Conservation (phyloP, 2,797 vertebrate species). For the Smutsia gigantea region DNA sequence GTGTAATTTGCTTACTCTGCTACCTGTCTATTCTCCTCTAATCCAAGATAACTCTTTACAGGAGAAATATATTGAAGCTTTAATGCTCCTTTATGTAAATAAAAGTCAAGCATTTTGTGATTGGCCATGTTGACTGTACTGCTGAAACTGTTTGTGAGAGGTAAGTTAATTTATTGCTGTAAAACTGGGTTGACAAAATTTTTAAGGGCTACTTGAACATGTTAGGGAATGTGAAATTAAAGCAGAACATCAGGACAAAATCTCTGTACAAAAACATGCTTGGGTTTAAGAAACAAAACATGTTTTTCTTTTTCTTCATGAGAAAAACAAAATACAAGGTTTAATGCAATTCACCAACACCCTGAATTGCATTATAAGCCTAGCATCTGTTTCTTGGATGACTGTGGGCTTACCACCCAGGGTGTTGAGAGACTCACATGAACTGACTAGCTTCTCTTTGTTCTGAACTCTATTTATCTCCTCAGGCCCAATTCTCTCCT, state of each 20-base stretch:
- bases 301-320: slow-evolving; percentile 43
- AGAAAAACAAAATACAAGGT: slow-evolving; percentile 68
- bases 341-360: slow-evolving; percentile 59
- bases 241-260: neutral
- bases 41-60: slow-evolving; percentile 17
- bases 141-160: neutral
- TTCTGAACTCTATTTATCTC: slow-evolving; percentile 82
- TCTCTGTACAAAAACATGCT: neutral
- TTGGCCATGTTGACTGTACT: neutral
- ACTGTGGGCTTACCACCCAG: slow-evolving; percentile 77
- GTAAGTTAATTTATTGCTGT: slow-evolving; percentile 36
- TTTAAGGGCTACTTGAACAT: slow-evolving; percentile 34
- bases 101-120: slow-evolving; percentile 27
- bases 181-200: slow-evolving; percentile 53
- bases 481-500: slow-evolving; percentile 75
- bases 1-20: neutral
- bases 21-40: slow-evolving; percentile 16
- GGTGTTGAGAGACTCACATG: slow-evolving; percentile 66
- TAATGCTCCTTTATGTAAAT: neutral
- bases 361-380: slow-evolving; percentile 71
- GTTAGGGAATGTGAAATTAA: slow-evolving; percentile 59
- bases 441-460: slow-evolving; percentile 79
- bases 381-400: slow-evolving; percentile 75
- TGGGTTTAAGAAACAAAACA: slow-evolving; percentile 61
- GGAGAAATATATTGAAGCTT: slow-evolving; percentile 34